Evolutionary conservation across 2,113 vertebrate species (phyloP), one percentile per base, ranked within the genome.

Genomic region (Shinisaurus crocodilurus): DNA sequence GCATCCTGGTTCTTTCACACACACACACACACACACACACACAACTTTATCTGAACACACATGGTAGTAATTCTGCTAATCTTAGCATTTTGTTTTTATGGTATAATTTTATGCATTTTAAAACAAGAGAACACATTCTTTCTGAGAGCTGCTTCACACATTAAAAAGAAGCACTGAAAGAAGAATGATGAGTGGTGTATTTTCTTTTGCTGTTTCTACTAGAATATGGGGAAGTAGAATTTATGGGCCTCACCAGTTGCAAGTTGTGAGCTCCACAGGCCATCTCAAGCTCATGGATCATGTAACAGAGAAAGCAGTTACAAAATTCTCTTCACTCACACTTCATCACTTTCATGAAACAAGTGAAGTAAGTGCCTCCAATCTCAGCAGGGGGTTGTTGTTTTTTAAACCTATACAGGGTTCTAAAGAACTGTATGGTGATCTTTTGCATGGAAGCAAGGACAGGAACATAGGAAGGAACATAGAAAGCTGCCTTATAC

Each of bases 1-100:
- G 90, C 92, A 94, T 90, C 92, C 82, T 89, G 76, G 45, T 88
- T 63, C 63, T 91, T 92, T 94, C 89, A 83, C 92, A 80, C 79
- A 86, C 76, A 79, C 43, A 43, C 20, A 45, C 45, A 13, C 43
- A 50, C 27, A 32, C 45, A 94, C 91, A 82, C 91, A 85, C 76
- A 87, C 88, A 93, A 40, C 89, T 43, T 92, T 83, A 74, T 27
- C 80, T 88, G 29, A 90, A 88, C 69, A 75, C n/a, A 89, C 50
- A 45, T 81, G 54, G 87, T 32, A 93, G 89, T 90, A 90, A 37
- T 90, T 90, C 85, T 89, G 81, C 88, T 94, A 12, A 92, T 90
- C 40, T 70, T 89, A 83, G 4, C 50, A 2, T 90, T 18, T 37
- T 88, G 27, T 69, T 93, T 72, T 45, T 88, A 50, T 74, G 40